A percentile compares a stretch with the other conserved stretches of the same genome.
These are phyloP conservation scores for Hydrozoanthus gracilis DNA, from an alignment of 92 coral and sea anemone genomes.

Conservation along the genomic window DNA sequence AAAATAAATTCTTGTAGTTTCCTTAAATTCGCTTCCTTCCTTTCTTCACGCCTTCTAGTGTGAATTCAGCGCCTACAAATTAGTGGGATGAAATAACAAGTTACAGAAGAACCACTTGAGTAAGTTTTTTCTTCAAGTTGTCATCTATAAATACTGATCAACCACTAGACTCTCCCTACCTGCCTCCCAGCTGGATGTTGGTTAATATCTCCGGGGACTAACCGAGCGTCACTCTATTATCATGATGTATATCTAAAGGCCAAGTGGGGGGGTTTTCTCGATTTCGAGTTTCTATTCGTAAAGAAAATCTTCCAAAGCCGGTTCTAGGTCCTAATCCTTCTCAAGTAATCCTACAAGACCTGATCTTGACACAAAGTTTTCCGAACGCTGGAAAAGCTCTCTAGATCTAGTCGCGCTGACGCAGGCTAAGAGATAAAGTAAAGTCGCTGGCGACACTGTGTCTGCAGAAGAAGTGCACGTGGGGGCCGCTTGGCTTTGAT, in stretches of 20 bases:
- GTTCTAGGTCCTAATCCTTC: conserved; percentile 30
- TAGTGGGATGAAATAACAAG: conserved; percentile 41
- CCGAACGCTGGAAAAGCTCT: conserved; percentile 61
- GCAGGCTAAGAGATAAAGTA: conserved; percentile 71
- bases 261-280: conserved; percentile 40
- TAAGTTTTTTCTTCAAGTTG: conserved; percentile 33
- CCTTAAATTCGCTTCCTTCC: conserved; percentile 26
- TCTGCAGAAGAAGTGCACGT: conserved; percentile 86
- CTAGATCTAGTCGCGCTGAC: conserved; percentile 68
- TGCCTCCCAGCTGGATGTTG: conserved; percentile 79
- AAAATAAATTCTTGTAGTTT: conserved; percentile 29
- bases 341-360: conserved; percentile 42
- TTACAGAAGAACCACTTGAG: conserved; percentile 39
- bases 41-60: not conserved
- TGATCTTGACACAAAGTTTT: conserved; percentile 58
- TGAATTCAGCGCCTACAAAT: conserved; percentile 29
- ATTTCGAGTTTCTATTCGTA: conserved; percentile 1
- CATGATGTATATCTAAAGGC: conserved; percentile 29
- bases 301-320: conserved; percentile 42
- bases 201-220: conserved; percentile 81
- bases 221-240: conserved; percentile 48
- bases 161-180: conserved; percentile 72
- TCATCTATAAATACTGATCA: conserved; percentile 53
- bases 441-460: conserved; percentile 84
- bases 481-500: conserved; percentile 72